Conservation (phyloP, 1,140 invertebrate species). For the Euura saliciscinereae region DNA sequence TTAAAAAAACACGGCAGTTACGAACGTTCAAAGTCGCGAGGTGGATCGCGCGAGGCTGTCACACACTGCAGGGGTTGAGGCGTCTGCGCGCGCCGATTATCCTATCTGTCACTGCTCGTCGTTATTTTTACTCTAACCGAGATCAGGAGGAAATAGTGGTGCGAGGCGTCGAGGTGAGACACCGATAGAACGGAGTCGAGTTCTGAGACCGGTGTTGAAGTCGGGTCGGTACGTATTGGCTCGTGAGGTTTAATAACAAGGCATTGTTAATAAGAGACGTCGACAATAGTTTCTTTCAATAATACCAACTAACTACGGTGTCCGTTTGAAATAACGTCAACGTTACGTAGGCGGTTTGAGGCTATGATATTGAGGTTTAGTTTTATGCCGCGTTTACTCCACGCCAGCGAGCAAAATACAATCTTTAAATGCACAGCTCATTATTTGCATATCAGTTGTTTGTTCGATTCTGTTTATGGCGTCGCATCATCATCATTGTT, state of each 20-base stretch:
- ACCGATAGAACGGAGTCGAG: not conserved
- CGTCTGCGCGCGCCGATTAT: not conserved
- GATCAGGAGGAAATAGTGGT: too few relatives aligned
- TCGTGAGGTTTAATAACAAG: constrained; percentile 41
- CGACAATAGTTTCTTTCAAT: constrained; percentile 57
- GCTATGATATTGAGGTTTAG: too few relatives aligned
- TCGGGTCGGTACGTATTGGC: not conserved
- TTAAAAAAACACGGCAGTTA: too few relatives aligned
- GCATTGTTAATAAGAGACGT: constrained; percentile 47
- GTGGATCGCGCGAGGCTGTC: not conserved
- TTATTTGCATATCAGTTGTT: constrained; percentile 51
- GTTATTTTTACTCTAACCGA: not conserved
- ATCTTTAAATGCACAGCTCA: constrained; percentile 44
- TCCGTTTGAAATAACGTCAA: not conserved
- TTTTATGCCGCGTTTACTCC: too few relatives aligned
- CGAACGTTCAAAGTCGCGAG: too few relatives aligned
- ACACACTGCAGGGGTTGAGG: not conserved
- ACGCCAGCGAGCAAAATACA: constrained; percentile 41
- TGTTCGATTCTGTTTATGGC: constrained; percentile 33
- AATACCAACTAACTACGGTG: constrained; percentile 29
- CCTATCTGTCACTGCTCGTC: not conserved
- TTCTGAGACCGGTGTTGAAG: too few relatives aligned
- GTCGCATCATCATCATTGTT: not conserved
- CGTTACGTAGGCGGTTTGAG: not conserved
- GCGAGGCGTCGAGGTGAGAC: too few relatives aligned